phyloP scores from a whole-genome alignment of 2,113 vertebrate species.

The Leucoraja erinaceus region DNA sequence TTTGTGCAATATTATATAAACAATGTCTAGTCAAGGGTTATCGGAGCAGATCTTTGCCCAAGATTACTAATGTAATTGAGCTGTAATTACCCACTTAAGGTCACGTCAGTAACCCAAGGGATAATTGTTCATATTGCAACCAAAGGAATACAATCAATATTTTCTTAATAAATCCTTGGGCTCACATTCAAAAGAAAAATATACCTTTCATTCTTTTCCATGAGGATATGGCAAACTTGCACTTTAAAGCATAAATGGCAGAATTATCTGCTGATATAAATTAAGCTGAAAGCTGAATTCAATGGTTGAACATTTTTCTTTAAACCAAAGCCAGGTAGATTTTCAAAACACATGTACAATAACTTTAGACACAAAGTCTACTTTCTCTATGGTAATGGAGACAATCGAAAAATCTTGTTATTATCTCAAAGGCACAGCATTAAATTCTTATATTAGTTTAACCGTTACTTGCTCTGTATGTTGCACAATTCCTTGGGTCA shows the following conservation, averaged over 20 bases:
- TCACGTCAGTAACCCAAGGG: not conserved
- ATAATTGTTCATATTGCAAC: not conserved
- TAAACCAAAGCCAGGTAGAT: not conserved
- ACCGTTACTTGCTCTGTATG: not conserved
- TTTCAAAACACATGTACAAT: not conserved
- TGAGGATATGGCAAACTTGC: not conserved
- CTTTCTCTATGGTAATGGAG: not conserved
- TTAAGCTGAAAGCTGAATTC: not conserved
- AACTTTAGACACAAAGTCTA: not conserved
- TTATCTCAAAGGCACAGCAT: not conserved
- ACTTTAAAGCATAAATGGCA: not conserved
- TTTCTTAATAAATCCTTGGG: not conserved
- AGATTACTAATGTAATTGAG: not conserved
- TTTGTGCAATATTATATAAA: not conserved
- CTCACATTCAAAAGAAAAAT: not conserved
- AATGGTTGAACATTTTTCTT: not conserved
- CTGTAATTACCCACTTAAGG: not conserved
- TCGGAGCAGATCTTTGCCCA: not conserved
- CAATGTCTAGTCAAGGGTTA: not conserved
- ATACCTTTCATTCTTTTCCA: not conserved
- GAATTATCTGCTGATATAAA: not conserved
- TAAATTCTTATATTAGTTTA: not conserved
- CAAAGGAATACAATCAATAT: not conserved
- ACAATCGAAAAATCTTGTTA: not conserved
- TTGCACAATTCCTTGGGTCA: not conserved